Percentiles rank a stretch among this genome's conserved stretches.
These are phyloP conservation scores for Oncopodura yosiiana DNA, from an alignment of 1,140 invertebrate species.

Conservation along the genomic window DNA sequence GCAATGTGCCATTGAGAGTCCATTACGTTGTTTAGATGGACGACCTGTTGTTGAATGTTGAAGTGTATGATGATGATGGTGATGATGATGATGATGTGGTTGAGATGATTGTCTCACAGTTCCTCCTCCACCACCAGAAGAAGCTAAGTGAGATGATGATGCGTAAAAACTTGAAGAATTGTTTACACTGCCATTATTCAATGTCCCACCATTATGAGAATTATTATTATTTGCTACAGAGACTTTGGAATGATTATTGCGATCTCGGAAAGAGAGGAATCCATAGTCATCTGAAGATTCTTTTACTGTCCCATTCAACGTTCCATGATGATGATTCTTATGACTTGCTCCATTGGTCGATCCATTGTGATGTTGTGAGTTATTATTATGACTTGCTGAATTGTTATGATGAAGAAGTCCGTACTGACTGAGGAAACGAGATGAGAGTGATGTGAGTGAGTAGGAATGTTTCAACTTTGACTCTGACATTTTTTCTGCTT, in stretches of 20 bases:
- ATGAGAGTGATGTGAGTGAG: conserved; percentile 29
- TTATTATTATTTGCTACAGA: background rate
- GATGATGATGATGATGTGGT: no score
- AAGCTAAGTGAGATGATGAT: background rate
- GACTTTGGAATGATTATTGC: conserved; percentile 1
- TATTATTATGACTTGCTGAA: conserved; percentile 2
- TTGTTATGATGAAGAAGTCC: background rate
- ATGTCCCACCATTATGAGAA: no score
- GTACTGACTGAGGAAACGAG: conserved; percentile 19
- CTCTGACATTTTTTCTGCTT: conserved; percentile 25
- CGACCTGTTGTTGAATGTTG: background rate
- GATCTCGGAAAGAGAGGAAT: conserved; percentile 24
- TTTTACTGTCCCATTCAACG: background rate
- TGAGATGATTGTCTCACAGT: background rate
- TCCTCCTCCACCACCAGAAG: no score
- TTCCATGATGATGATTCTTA: background rate
- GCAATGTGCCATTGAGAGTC: conserved; percentile 6
- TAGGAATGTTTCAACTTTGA: conserved; percentile 32
- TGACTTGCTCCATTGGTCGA: background rate
- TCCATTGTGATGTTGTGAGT: background rate
- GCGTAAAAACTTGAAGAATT: conserved; percentile 7
- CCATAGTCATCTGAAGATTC: conserved; percentile 28
- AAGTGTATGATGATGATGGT: no score
- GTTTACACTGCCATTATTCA: no score
- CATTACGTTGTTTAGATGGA: background rate